A percentile compares a stretch with the other conserved stretches of the same genome.
Evolutionary conservation across 2,888 invertebrate species (phyloP).

Genomic region (Diarsia dahlii): DNA sequence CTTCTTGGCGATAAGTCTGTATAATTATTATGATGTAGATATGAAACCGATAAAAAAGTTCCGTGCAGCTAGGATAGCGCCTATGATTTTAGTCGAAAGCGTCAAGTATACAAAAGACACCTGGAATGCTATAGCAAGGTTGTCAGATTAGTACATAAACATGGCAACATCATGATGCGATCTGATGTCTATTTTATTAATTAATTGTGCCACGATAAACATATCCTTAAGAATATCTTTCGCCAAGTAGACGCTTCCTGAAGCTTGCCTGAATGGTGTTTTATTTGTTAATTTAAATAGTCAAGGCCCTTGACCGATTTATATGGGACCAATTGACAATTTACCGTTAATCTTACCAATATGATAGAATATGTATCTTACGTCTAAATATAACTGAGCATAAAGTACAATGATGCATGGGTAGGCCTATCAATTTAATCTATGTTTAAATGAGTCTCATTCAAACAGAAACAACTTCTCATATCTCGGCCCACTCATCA

Average conservation of each 20-base stretch:
- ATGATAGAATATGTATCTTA: constrained; percentile 71
- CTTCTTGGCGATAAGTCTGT: constrained; percentile 9
- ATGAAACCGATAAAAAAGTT: constrained; percentile 16
- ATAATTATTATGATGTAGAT: not conserved
- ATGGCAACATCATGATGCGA: constrained; percentile 42
- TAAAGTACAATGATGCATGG: constrained; percentile 83
- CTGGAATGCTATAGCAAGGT: constrained; percentile 50
- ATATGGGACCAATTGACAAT: constrained; percentile 59
- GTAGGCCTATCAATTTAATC: constrained; percentile 76
- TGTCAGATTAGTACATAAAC: constrained; percentile 29
- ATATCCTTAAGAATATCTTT: constrained; percentile 17
- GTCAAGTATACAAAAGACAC: constrained; percentile 24
- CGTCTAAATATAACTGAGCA: constrained; percentile 89
- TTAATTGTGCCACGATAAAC: constrained; percentile 38
- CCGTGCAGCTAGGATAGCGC: not conserved
- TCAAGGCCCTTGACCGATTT: constrained; percentile 58
- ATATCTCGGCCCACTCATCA: constrained; percentile 76
- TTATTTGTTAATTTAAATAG: constrained; percentile 35
- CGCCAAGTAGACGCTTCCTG: constrained; percentile 27
- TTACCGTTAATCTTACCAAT: constrained; percentile 57
- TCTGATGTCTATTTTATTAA: constrained; percentile 26
- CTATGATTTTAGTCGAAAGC: constrained; percentile 29
- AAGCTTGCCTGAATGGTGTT: constrained; percentile 42
- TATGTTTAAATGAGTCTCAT: constrained; percentile 71
- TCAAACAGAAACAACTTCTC: constrained; percentile 69